Conservation (phyloP, 2,888 invertebrate species). For the Ecdyonurus torrentis region DNA sequence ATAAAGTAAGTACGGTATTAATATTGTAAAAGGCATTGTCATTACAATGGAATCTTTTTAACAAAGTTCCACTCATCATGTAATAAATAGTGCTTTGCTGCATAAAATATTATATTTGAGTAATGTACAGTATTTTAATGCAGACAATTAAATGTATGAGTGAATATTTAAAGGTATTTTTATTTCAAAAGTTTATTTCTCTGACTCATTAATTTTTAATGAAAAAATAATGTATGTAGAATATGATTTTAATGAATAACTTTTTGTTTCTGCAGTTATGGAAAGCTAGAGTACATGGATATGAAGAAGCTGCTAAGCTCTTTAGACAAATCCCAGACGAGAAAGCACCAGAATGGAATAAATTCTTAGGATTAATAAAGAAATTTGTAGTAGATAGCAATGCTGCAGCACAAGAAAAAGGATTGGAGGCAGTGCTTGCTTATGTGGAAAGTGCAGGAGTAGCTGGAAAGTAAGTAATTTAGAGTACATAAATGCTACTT, state of each 20-base stretch:
- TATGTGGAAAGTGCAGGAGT: constrained; percentile 81
- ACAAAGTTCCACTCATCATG: too few relatives aligned
- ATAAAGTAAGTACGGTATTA: constrained; percentile 64
- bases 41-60: too few relatives aligned
- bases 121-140: too few relatives aligned
- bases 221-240: neutral
- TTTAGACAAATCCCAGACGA: constrained; percentile 82
- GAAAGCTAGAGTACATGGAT: constrained; percentile 90
- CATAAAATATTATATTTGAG: too few relatives aligned
- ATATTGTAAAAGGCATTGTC: too few relatives aligned
- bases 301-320: constrained; percentile 79
- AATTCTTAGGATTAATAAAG: constrained; percentile 77
- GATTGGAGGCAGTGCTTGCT: constrained; percentile 75
- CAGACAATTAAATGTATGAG: neutral
- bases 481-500: too few relatives aligned
- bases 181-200: constrained; percentile 4
- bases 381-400: constrained; percentile 91
- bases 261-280: constrained; percentile 40
- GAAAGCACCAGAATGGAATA: constrained; percentile 85
- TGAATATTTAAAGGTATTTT: constrained; percentile 2
- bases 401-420: constrained; percentile 91
- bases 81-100: too few relatives aligned
- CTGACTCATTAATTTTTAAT: too few relatives aligned
- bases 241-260: neutral
- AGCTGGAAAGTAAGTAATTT: constrained; percentile 56